Evolutionary conservation across 2,113 vertebrate genomes (phyloP), one percentile per base, ranked within the genome.

Genomic region (Hydrochoerus hydrochaeris): DNA sequence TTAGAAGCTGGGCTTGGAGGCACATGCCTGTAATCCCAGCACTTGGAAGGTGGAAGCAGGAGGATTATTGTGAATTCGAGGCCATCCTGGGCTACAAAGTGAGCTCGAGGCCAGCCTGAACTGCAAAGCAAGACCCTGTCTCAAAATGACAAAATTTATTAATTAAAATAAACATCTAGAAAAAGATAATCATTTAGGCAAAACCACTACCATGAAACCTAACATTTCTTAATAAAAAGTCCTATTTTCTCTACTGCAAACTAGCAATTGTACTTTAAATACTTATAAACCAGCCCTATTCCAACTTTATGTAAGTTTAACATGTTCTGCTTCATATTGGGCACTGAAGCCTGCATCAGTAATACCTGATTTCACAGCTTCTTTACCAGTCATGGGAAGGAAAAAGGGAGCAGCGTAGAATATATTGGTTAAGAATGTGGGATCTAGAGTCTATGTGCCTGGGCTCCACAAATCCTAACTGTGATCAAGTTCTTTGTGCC

Each of bases 141-240:
- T 20, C 54, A 57, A 57, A 57, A 57, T 16, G 54, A 20, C 4
- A 57, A 19, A 54, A 14, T 54, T 54, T 16, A 54, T 54, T 54
- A 54, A 54, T 54, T 54, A 54, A 54, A 54, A 54, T 54, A 54
- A 54, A 54, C 54, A 54, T 54, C 73, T 85, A 95, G 49, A 91
- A 83, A 92, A n/a, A 63, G 46, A 84, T 52, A 60, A 3, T 87
- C 80, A 85, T 83, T 87, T 44, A 90, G 67, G 69, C 41, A 89
- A 93, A 95, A 93, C 62, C 24, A 95, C 41, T 38, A 49, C 54
- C 10, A 58, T 60, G 65, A 88, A 93, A 94, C 52, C 35, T 77
- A 81, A 71, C 35, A 84, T 95, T 89, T 77, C 83, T 71, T 91
- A 86, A 94, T 69, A 83, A 75, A 89, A 38, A 94, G 58, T 58